phyloP scores from a whole-genome alignment of 2,888 invertebrate species.

The Stenurella melanura region DNA sequence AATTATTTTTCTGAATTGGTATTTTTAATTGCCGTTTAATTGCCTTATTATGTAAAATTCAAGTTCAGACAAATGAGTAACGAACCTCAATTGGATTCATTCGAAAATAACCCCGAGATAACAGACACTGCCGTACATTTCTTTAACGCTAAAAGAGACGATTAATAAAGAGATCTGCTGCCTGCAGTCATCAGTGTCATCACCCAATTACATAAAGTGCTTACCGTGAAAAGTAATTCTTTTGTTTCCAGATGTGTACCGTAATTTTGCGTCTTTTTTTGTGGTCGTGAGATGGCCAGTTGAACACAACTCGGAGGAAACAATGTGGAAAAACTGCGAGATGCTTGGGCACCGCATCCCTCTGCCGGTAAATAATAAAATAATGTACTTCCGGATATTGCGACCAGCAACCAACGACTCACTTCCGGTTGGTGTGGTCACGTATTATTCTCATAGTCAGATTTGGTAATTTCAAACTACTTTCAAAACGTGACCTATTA shows the following conservation, averaged over 20 bases:
- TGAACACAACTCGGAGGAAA: conserved; percentile 1
- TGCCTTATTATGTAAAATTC: too few species aligned
- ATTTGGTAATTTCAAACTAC: conserved; percentile 11
- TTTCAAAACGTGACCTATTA: conserved; percentile 32
- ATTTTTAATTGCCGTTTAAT: too few species aligned
- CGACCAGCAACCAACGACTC: conserved; percentile 2
- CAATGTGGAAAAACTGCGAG: conserved; percentile 24
- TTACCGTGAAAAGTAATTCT: conserved; percentile 12
- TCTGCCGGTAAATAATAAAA: conserved; percentile 13
- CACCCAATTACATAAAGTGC: conserved; percentile 10
- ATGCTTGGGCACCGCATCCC: conserved; percentile 14
- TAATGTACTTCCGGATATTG: conserved; percentile 20
- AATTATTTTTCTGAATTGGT: too few species aligned
- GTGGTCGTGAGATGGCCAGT: background rate
- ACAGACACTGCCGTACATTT: background rate
- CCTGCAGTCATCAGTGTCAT: background rate
- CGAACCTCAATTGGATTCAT: too few species aligned
- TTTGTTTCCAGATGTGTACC: conserved; percentile 19
- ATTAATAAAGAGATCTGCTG: background rate
- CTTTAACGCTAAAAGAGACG: background rate
- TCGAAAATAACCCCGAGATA: too few species aligned
- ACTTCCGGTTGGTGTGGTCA: conserved; percentile 34
- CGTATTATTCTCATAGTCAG: conserved; percentile 20
- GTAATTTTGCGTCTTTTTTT: conserved; percentile 10
- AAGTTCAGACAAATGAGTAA: too few species aligned